Evolutionary conservation across 2,113 vertebrate species (phyloP), one percentile per base, ranked within the genome.

Genomic region (Thymallus thymallus): DNA sequence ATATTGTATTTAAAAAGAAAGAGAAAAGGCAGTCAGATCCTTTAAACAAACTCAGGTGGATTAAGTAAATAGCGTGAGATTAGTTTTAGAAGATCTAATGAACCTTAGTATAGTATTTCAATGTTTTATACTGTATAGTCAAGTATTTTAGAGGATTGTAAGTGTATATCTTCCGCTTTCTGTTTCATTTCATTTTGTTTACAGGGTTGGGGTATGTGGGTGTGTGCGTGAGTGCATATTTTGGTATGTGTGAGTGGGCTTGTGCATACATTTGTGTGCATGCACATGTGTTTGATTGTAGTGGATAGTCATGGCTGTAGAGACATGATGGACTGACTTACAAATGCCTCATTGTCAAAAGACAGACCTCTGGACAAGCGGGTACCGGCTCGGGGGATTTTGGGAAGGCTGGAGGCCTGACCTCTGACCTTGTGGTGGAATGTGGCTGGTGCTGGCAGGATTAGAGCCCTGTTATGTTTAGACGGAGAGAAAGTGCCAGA

Each of bases 341-440:
- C 82, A 89, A 78, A 78, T 81, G 68, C 74, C 46, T 85, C 76
- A 82, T 82, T 89, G 82, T 88, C 81, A 61, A 60, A 60, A 77
- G 55, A 24, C 51, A 80, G 70, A 64, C 62, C 62, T 75, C 41
- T 73, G 58, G 77, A 87, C 84, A 87, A 74, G 84, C 72, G 80
- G 62, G 74, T 32, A 46, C 14, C n/a, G 68, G 55, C 80, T 89
- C 82, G 80, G 80, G 80, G 73, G 84, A 72, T 64, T 84, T 63
- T 77, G 74, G 76, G 75, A 78, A 75, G 71, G 69, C 72, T 68
- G 45, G 68, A 70, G 80, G 76, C 72, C 22, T 23, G 69, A 90
- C 81, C 84, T 81, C 66, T 89, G 85, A 91, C 85, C 89, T 46
- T 66, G 51, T 69, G 66, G 84, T 88, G 81, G 88, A 89, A 92